These are phyloP conservation scores for Teleopsis dalmanni DNA, from an alignment of 1,140 invertebrate species.

Conservation along the genomic window DNA sequence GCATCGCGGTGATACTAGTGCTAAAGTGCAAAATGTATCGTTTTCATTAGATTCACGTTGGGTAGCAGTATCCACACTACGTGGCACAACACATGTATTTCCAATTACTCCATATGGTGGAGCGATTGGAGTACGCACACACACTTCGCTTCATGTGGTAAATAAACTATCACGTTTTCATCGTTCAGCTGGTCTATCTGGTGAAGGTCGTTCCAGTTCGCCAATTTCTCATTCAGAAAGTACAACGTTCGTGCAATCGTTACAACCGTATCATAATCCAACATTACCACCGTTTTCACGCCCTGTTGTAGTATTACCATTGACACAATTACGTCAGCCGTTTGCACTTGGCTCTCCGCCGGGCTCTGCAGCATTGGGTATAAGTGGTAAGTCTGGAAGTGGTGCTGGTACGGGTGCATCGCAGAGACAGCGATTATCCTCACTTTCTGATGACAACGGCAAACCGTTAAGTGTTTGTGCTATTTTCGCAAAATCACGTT, in stretches of 20 bases:
- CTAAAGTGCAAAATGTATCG: slow-evolving; percentile 79
- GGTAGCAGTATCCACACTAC: slow-evolving; percentile 87
- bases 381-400: slow-evolving; percentile 10
- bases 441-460: slow-evolving; percentile 57
- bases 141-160: slow-evolving; percentile 86
- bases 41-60: slow-evolving; percentile 90
- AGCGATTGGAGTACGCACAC: slow-evolving; percentile 80
- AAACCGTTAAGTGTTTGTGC: slow-evolving; percentile 66
- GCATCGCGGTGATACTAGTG: slow-evolving; percentile 79
- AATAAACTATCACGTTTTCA: slow-evolving; percentile 93
- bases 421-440: slow-evolving; percentile 58
- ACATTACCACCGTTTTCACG: slow-evolving; percentile 82
- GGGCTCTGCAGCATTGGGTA: slow-evolving; percentile 19
- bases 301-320: slow-evolving; percentile 66
- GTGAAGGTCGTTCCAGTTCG: slow-evolving; percentile 65
- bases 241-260: slow-evolving; percentile 37
- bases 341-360: slow-evolving; percentile 47
- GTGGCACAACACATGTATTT: slow-evolving; percentile 96
- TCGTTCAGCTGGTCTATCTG: slow-evolving; percentile 81
- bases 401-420: slow-evolving; percentile 14
- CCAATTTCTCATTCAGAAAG: slow-evolving; percentile 58
- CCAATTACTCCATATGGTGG: slow-evolving; percentile 96
- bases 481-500: slow-evolving; percentile 66
- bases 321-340: slow-evolving; percentile 80
- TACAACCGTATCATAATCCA: slow-evolving; percentile 76